Base-by-base conservation (phyloP, 2,797 vertebrate genomes). In the Mus minutoides region DNA sequence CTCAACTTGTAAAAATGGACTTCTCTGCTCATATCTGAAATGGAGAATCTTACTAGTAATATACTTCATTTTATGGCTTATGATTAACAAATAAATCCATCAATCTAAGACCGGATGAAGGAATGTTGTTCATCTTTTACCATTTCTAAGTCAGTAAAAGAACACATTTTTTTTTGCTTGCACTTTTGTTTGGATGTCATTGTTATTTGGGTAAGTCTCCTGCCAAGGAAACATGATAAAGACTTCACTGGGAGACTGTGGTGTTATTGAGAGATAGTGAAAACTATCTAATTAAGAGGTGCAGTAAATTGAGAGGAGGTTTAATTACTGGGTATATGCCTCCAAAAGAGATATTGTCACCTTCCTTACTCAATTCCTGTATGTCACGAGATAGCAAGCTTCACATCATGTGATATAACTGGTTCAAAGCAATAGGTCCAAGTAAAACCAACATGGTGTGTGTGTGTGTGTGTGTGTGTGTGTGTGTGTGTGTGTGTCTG, bases 21-120 rank as follows among this genome's bases (percentile, higher is more conserved):
- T 92, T 92, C 11, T 71, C 24, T 67, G 14, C 54, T 40, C 21
- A 64, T 10, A 91, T 24, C 12, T 71, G 84, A 71, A 14, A 79
- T 43, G 52, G 14, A 96, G 19, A 75, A 83, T 82, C 58, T 96
- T 88, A 88, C 11, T 46, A 56, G 90, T 88, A 82, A 56, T 88
- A 22, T 78, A 2, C 8, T 56, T 26, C 17, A 10, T 67, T 62
- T 94, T 37, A 43, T 43, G 46, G 31, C 60, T 95, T 31, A 79
- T 43, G 4, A 60, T 88, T 79, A 90, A 62, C 21, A 64, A 54
- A 80, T 14, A 58, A 58, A 71, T 26, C 31, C 34, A 43, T 60
- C 19, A 13, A 16, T 29, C 31, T 43, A 43, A 77, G 17, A 7
- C 80, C 29, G 76, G 26, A 86, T 87, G 16, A 13, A 86, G 43